Percentiles rank a stretch among this genome's conserved stretches.
These are phyloP conservation scores for Sylvia borin DNA, from an alignment of 2,797 vertebrate species.

Conservation along the genomic window DNA sequence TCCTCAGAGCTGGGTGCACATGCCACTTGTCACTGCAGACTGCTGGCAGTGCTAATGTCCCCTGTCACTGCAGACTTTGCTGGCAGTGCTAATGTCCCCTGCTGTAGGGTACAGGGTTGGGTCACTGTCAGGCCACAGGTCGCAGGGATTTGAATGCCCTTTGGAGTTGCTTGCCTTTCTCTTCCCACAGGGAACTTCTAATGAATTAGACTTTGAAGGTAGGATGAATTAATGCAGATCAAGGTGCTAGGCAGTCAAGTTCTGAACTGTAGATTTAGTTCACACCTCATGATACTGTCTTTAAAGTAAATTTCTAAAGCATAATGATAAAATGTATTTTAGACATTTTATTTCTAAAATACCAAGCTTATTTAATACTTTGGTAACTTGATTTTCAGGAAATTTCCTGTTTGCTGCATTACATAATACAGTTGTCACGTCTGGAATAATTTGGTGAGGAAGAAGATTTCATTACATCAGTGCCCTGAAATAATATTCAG, in stretches of 20 bases:
- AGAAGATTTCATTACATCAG: background rate
- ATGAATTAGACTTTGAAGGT: background rate
- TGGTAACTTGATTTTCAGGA: background rate
- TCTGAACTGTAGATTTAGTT: background rate
- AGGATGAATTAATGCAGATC: background rate
- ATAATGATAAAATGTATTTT: background rate
- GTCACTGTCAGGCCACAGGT: background rate
- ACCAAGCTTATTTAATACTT: background rate
- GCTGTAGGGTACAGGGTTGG: background rate
- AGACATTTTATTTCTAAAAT: background rate
- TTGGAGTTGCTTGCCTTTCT: background rate
- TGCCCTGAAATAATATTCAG: background rate
- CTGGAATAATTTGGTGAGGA: background rate
- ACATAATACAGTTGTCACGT: background rate
- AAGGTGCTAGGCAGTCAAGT: background rate
- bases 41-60: no score
- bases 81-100: background rate
- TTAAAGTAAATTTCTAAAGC: background rate
- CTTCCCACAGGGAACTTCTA: background rate
- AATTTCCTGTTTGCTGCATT: background rate
- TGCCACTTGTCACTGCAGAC: background rate
- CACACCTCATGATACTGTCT: background rate
- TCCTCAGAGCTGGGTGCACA: background rate
- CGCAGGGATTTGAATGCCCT: background rate
- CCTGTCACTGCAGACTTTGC: background rate